Base-by-base conservation (phyloP, 53 echinoderm and acorn worm species). In the Patiria pectinifera region DNA sequence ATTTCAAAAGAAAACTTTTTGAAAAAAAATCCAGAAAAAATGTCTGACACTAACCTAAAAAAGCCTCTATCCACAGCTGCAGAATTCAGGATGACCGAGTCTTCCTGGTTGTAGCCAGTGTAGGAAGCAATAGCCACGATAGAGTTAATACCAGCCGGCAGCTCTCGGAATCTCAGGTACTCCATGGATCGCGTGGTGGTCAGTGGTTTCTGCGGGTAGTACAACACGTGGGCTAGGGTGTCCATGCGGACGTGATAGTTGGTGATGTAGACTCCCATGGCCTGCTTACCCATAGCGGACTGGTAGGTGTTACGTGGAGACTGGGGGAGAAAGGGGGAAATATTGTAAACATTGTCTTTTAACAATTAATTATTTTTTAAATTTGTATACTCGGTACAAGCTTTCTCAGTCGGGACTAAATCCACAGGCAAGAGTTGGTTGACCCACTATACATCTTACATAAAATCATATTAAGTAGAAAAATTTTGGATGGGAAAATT, bases 251-350 rank as follows among this genome's bases (percentile, higher is more conserved):
- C 96, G 92, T 97, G 97, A 87, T 95, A 98, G 94, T 98, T 98
- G 86, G 98, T 98, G 93, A 98, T 98, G 98, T 98, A 98, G 45
- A 98, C 96, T 9, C 98, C 98, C 98, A 98, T 98, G 87, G 98
- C 98, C 80, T 98, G 98, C 87, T 98, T 98, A 46, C 98, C 98
- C 98, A 98, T 98, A 95, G 98, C 98, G 44, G 98, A 98, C 85
- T 98, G 98, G 95, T 98, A 98, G 83, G 98, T 98, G 95, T 98
- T 98, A 94, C 98, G 96, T 6, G 98, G 98, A 10, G 98, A 98
- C 98, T 98, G 94, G 9, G 71, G 19, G 71, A 22, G 13, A 15
- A 44, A 53, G 12, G n/a, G 66, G 6, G 18, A 26, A 26, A 46
- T 45, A 19, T 71, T 9, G 9, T 23, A 25, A n/a, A 45, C 25